A percentile compares a stretch with the other conserved stretches of the same genome.
Conservation (phyloP, 1,140 invertebrate genomes). For the Paralvinella palmiformis region DNA sequence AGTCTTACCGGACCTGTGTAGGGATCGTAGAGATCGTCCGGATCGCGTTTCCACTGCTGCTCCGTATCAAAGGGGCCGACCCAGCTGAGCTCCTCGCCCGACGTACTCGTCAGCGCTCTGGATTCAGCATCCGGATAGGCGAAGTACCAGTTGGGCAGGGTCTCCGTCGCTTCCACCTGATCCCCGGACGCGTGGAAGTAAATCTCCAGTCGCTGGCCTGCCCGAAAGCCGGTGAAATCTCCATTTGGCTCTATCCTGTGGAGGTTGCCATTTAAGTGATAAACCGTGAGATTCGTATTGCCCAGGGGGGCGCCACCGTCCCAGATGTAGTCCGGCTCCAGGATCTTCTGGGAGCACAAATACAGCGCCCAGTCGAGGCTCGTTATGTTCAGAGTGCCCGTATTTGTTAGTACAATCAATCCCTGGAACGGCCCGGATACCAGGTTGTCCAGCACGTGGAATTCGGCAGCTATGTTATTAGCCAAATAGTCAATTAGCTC, state of each 20-base stretch:
- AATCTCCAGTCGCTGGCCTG: not conserved
- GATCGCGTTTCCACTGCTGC: not conserved
- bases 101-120: not conserved
- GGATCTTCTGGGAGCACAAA: not conserved
- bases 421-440: not conserved
- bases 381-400: not conserved
- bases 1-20: not conserved
- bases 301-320: not conserved
- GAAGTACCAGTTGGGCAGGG: constrained; percentile 9
- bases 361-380: not conserved
- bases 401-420: not conserved
- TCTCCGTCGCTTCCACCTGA: not conserved
- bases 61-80: not conserved
- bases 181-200: not conserved
- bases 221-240: not conserved
- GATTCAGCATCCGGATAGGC: not conserved
- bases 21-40: not conserved
- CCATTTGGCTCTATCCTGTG: not conserved
- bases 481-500: not conserved
- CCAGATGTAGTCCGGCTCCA: not conserved
- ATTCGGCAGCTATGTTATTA: not conserved
- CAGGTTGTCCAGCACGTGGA: not conserved
- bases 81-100: not conserved
- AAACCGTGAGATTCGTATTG: not conserved
- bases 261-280: not conserved